Evolutionary conservation across 2,113 vertebrate genomes (phyloP).

Genomic region (Phaethornis superciliosus): DNA sequence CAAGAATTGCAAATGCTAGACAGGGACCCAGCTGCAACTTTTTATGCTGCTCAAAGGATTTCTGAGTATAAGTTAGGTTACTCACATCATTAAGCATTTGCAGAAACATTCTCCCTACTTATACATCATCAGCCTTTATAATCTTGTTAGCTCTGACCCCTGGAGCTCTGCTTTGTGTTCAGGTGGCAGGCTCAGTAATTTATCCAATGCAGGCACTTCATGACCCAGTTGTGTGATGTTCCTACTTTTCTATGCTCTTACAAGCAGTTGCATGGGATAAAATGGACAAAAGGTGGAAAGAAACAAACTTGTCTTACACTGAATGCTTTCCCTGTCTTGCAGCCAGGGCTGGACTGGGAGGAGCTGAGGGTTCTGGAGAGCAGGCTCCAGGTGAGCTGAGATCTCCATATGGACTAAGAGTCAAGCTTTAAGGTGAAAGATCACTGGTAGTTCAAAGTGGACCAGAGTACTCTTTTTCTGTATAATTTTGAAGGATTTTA

Average conservation of each 20-base stretch:
- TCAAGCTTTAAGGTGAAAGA: background rate
- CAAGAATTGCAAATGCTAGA: background rate
- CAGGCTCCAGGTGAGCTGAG: background rate
- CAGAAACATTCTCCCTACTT: background rate
- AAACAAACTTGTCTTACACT: fast-evolving
- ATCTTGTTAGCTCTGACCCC: conserved; percentile 1
- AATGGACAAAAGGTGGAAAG: background rate
- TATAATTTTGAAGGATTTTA: background rate
- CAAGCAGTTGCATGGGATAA: background rate
- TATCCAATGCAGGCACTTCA: background rate
- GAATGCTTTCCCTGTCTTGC: background rate
- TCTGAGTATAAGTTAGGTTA: background rate
- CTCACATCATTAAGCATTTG: conserved; percentile 28
- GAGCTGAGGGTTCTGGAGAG: background rate
- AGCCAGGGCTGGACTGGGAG: background rate
- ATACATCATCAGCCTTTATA: background rate
- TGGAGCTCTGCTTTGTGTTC: conserved; percentile 13
- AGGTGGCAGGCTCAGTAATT: background rate
- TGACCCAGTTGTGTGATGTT: background rate
- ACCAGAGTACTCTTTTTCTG: background rate
- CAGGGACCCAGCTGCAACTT: background rate
- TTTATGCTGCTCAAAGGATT: conserved; percentile 9
- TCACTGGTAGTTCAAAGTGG: background rate
- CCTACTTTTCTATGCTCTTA: background rate
- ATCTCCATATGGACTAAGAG: background rate